Evolutionary conservation across 2,797 vertebrate species (phyloP), one percentile per base, ranked within the genome.

Genomic region (Euthynnus affinis): DNA sequence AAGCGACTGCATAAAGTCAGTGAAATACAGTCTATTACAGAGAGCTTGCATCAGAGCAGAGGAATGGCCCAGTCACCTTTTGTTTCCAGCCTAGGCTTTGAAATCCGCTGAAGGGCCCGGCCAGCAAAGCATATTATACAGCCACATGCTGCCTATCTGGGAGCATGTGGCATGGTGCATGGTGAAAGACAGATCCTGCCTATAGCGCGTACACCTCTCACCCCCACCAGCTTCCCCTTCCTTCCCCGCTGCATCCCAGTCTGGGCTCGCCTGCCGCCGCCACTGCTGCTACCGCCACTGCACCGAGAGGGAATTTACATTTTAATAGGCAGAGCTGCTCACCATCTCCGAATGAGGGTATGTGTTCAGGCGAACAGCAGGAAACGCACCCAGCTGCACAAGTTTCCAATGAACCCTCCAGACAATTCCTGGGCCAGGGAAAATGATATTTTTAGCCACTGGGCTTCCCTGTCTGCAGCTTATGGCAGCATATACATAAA

Each of bases 241-340:
- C 84, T 77, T 74, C 77, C 82, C 46, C 46, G 73, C 91, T 88
- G 89, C 83, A 90, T 83, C 89, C 87, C 88, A 90, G 91, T 84
- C 92, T 91, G 88, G 88, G 75, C 68, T 71, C 22, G 85, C 88
- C 87, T 88, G 88, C 86, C 86, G 55, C 85, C 42, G 52, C 49
- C 68, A 27, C 88, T 78, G 56, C 76, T 48, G 61, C 62, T 12
- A 23, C 83, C 23, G 52, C 88, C 78, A 68, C 90, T 86, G 90
- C 93, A 92, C 88, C 81, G 81, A 93, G 91, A 91, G 88, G 89
- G 94, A 96, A 96, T 96, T 96, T 95, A 95, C 95, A 96, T 96
- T 96, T 96, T 96, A 96, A 96, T 96, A 96, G 95, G 94, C 92
- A 94, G 92, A 94, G 93, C 94, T 91, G 92, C 92, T 93, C 91